phyloP scores from a whole-genome alignment of 2,888 invertebrate genomes.

The Cataglyphis cursor region DNA sequence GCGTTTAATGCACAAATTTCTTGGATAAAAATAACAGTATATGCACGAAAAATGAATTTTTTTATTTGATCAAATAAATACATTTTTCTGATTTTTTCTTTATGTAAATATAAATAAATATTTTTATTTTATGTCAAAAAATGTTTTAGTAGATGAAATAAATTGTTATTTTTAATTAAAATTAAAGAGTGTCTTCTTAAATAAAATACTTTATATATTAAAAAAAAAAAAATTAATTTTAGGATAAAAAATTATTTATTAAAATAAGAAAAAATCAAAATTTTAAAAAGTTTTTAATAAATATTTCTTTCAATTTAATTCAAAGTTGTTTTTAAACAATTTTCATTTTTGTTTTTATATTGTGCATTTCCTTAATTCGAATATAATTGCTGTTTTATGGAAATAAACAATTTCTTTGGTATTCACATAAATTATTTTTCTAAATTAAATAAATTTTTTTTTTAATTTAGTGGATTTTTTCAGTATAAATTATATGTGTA shows the following conservation, averaged over 20 bases:
- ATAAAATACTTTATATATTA: neutral
- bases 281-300: neutral
- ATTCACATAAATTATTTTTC: neutral
- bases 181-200: neutral
- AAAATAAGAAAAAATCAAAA: neutral
- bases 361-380: neutral
- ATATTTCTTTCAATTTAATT: neutral
- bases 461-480: neutral
- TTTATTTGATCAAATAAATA: neutral
- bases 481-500: neutral
- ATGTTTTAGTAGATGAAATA: neutral
- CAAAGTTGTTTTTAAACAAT: neutral
- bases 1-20: neutral
- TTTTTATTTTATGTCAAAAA: neutral
- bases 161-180: neutral
- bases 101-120: neutral
- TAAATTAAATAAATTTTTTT: neutral
- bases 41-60: neutral
- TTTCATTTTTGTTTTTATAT: neutral
- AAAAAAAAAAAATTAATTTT: neutral
- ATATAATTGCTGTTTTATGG: neutral
- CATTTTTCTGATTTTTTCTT: neutral
- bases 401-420: neutral
- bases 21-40: conserved; percentile 14
- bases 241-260: neutral